Percentiles rank a stretch among this genome's conserved stretches.
Conservation (phyloP, 2,797 vertebrate species). For the Champsocephalus esox region DNA sequence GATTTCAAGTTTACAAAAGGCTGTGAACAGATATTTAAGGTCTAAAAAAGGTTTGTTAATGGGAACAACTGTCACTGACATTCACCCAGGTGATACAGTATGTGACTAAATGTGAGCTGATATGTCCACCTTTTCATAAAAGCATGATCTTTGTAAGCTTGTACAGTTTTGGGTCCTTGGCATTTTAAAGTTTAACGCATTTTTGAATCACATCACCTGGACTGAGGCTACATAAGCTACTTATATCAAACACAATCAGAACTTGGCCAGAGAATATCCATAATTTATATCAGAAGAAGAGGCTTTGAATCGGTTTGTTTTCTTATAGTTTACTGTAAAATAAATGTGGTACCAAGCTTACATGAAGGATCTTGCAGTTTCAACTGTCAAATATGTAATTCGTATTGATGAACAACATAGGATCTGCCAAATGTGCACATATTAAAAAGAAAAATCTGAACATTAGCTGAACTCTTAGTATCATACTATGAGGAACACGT, state of each 20-base stretch:
- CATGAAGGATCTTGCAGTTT: not conserved
- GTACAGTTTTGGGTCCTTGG: not conserved
- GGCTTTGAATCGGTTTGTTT: not conserved
- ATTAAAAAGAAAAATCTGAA: not conserved
- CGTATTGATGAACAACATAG: not conserved
- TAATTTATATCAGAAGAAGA: not conserved
- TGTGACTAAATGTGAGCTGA: not conserved
- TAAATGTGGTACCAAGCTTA: not conserved
- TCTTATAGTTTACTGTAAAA: not conserved
- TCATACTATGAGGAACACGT: not conserved
- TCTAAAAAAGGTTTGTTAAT: conserved; percentile 1
- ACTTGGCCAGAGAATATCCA: not conserved
- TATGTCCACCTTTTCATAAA: not conserved
- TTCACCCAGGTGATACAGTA: not conserved
- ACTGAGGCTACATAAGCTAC: not conserved
- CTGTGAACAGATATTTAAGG: not conserved
- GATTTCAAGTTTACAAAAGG: conserved; percentile 1
- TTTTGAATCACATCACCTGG: not conserved
- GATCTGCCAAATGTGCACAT: not conserved
- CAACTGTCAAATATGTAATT: not conserved
- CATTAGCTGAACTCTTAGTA: not conserved
- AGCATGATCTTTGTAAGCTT: not conserved
- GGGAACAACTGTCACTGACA: not conserved
- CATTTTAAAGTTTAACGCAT: not conserved
- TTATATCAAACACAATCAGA: conserved; percentile 2